A percentile compares a stretch with the other conserved stretches of the same genome.
Evolutionary conservation across 2,113 vertebrate genomes (phyloP).

Genomic region (Melanostigma gelatinosum): DNA sequence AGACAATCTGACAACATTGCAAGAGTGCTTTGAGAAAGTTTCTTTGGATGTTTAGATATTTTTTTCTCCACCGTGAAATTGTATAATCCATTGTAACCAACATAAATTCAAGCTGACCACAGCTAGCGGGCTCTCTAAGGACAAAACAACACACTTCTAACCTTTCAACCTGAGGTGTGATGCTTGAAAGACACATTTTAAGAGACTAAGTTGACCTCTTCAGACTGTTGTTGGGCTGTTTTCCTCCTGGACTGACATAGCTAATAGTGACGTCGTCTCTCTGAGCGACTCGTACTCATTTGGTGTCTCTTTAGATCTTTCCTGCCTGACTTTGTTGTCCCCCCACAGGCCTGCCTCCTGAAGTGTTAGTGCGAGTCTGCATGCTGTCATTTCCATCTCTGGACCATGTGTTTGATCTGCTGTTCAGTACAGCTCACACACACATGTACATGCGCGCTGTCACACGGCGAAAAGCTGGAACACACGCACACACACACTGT

Average conservation of each 20-base stretch:
- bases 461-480: constrained; percentile 18
- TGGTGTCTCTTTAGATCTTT: constrained; percentile 60
- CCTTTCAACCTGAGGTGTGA: not conserved
- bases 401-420: constrained; percentile 63
- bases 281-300: constrained; percentile 35
- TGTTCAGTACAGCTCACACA: constrained; percentile 37
- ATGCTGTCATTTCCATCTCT: constrained; percentile 64
- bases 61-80: constrained; percentile 26
- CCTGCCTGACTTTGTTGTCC: constrained; percentile 55
- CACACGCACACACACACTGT: constrained; percentile 23
- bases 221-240: not conserved
- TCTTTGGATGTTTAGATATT: constrained; percentile 19
- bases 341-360: constrained; percentile 27
- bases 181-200: not conserved
- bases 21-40: constrained; percentile 9
- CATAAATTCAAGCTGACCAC: constrained; percentile 16
- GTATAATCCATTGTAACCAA: not conserved
- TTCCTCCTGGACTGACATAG: not conserved
- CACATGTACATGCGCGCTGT: constrained; percentile 30
- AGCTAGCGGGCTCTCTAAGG: not conserved
- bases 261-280: constrained; percentile 51
- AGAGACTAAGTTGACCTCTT: not conserved
- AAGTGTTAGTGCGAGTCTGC: constrained; percentile 55
- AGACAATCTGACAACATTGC: constrained; percentile 4
- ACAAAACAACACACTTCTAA: constrained; percentile 21